These are phyloP conservation scores for Montipora capitata DNA, from an alignment of 92 coral and sea anemone genomes.

Conservation along the genomic window DNA sequence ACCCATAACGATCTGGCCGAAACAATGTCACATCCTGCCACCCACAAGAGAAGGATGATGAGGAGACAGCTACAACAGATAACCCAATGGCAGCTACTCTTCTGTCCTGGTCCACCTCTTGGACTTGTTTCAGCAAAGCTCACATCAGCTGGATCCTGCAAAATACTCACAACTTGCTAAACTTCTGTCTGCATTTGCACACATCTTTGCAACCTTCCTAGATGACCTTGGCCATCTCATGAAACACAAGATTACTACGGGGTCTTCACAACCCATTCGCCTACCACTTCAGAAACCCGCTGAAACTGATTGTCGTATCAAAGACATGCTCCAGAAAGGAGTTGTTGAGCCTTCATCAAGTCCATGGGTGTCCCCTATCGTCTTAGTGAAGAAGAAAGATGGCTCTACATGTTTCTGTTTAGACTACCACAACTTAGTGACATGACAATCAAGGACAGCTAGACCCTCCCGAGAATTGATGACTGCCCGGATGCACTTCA, in stretches of 20 bases:
- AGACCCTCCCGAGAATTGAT: constrained; percentile 35
- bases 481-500: constrained; percentile 40
- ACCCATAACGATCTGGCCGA: too few relatives aligned
- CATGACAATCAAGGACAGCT: constrained; percentile 47
- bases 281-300: constrained; percentile 24
- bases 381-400: constrained; percentile 30
- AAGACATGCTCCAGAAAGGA: constrained; percentile 42
- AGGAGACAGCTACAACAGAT: neutral
- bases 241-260: constrained; percentile 43
- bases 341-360: constrained; percentile 9
- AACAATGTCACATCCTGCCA: too few relatives aligned
- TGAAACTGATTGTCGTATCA: constrained; percentile 29
- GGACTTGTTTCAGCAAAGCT: neutral
- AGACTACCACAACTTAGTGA: constrained; percentile 34
- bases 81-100: too few relatives aligned
- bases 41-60: too few relatives aligned
- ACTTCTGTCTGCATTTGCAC: neutral
- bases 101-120: too few relatives aligned
- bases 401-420: constrained; percentile 48
- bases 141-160: constrained; percentile 17
- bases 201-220: constrained; percentile 14
- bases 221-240: constrained; percentile 44
- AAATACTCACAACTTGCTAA: constrained; percentile 17
- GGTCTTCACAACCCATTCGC: constrained; percentile 42
- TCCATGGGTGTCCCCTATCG: constrained; percentile 42